Evolutionary conservation across 1,140 invertebrate genomes (phyloP).

Genomic region (Drosophila rhopaloa): DNA sequence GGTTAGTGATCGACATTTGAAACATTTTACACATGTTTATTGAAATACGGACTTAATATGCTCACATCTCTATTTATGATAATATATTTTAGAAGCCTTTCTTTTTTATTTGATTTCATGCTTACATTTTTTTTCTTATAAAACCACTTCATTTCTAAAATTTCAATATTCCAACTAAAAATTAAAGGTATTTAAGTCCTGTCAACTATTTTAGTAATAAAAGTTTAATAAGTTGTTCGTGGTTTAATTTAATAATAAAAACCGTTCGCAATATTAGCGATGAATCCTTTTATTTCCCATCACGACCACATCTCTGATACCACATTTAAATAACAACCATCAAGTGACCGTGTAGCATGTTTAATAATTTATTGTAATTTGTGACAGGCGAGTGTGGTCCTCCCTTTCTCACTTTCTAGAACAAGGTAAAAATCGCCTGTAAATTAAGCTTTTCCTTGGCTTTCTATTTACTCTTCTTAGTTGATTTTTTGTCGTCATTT

Average conservation of each 20-base stretch:
- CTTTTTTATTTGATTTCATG: too few relatives aligned
- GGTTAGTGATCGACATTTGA: not conserved
- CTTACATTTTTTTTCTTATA: too few relatives aligned
- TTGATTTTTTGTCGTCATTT: conserved; percentile 21
- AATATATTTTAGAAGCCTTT: too few relatives aligned
- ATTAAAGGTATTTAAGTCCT: too few relatives aligned
- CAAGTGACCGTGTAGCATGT: conserved; percentile 58
- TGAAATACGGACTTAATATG: too few relatives aligned
- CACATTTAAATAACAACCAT: conserved; percentile 67
- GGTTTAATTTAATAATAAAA: not conserved
- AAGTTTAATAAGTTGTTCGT: not conserved
- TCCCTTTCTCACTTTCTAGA: not conserved
- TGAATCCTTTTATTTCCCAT: not conserved
- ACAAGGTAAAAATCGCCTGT: conserved; percentile 54
- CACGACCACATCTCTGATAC: not conserved
- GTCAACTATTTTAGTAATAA: too few relatives aligned
- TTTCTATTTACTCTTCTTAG: conserved; percentile 24
- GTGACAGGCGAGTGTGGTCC: conserved; percentile 35
- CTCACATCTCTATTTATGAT: too few relatives aligned
- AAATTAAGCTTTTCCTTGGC: conserved; percentile 55
- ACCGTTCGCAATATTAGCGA: not conserved
- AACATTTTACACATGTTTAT: not conserved
- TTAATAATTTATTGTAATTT: conserved; percentile 84
- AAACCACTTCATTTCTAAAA: too few relatives aligned
- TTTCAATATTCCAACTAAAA: too few relatives aligned